Percentiles rank a stretch among this genome's conserved stretches.
phyloP scores from a whole-genome alignment of 1,140 invertebrate species.

The Eriocheir sinensis region DNA sequence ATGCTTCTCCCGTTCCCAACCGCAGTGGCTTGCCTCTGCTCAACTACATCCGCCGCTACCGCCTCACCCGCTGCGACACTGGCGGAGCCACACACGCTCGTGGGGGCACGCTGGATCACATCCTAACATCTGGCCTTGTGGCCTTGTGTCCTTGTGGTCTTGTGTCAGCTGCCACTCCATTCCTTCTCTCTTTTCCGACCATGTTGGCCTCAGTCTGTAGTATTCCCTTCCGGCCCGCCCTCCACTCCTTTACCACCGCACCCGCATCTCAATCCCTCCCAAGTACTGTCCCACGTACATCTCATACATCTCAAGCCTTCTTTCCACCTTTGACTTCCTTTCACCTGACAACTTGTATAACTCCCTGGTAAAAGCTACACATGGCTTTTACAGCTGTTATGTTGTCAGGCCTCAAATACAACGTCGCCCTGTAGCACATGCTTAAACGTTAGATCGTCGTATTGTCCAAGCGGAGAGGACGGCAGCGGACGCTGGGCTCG shows the following conservation, averaged over 20 bases:
- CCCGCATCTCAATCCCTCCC: not conserved
- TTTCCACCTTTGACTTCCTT: not conserved
- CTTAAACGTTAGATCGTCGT: not conserved
- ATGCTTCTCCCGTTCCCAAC: conserved; percentile 2
- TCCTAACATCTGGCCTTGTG: not conserved
- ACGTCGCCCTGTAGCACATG: no score
- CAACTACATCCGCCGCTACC: not conserved
- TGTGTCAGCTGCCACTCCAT: not conserved
- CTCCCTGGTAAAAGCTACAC: no score
- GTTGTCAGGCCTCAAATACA: not conserved
- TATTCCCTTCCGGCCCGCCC: conserved; percentile 15
- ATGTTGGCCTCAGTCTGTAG: not conserved
- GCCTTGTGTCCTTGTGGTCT: no score
- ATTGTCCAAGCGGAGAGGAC: not conserved
- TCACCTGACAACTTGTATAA: not conserved
- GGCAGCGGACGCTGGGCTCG: conserved; percentile 39
- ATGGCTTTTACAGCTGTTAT: not conserved
- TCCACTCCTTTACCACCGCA: not conserved
- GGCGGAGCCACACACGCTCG: conserved; percentile 8
- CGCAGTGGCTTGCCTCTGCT: not conserved
- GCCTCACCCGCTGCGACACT: not conserved
- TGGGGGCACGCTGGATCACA: conserved; percentile 8
- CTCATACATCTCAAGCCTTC: conserved; percentile 36
- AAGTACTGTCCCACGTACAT: not conserved
- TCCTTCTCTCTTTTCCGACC: not conserved